Evolutionary conservation across 2,797 vertebrate genomes (phyloP).

Genomic region (Siniperca obscura): DNA sequence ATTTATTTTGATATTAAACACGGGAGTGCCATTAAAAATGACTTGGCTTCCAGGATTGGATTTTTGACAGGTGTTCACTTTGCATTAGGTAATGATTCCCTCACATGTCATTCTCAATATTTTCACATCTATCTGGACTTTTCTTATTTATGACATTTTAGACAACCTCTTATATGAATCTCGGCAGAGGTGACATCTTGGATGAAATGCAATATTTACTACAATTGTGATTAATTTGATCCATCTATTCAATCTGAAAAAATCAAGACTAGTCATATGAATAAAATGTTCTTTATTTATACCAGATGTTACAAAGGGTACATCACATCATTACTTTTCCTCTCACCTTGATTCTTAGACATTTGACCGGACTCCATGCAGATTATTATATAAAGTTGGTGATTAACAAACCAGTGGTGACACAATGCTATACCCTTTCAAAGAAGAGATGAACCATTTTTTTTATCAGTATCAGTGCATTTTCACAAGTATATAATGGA

Average conservation of each 20-base stretch:
- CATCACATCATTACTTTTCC: neutral
- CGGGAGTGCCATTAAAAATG: constrained; percentile 63
- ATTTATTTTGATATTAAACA: constrained; percentile 74
- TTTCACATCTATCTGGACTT: constrained; percentile 48
- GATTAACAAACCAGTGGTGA: neutral
- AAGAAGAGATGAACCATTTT: neutral
- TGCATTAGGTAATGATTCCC: constrained; percentile 72
- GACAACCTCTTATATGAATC: constrained; percentile 47
- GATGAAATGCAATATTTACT: constrained; percentile 53
- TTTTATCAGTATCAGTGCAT: neutral
- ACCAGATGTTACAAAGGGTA: neutral
- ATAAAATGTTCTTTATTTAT: constrained; percentile 1
- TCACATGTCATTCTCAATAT: constrained; percentile 67
- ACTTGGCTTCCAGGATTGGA: constrained; percentile 60
- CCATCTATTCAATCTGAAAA: neutral
- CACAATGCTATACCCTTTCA: constrained; percentile 2
- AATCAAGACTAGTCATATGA: neutral
- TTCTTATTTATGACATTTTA: constrained; percentile 48
- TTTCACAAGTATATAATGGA: neutral
- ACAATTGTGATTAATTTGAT: constrained; percentile 39
- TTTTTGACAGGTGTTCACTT: constrained; percentile 79
- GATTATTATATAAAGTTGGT: neutral
- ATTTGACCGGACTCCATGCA: neutral
- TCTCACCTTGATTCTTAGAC: neutral
- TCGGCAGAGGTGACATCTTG: constrained; percentile 44